A percentile compares a stretch with the other conserved stretches of the same genome.
Evolutionary conservation across 1,140 invertebrate genomes (phyloP).

Genomic region (Drosophila nebulosa): DNA sequence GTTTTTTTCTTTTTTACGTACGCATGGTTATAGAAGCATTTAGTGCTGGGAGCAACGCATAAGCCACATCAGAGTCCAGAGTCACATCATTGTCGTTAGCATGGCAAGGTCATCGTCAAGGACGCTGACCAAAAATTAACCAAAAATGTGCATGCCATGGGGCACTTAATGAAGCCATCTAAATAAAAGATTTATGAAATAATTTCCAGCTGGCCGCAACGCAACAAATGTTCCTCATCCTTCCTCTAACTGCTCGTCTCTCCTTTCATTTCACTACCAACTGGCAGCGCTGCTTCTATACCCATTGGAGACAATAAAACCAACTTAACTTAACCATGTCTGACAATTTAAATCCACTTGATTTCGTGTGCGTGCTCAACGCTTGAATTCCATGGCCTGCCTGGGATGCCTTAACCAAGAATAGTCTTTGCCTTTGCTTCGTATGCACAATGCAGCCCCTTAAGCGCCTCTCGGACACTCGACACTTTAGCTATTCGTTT

Average conservation of each 20-base stretch:
- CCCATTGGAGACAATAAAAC: constrained; percentile 23
- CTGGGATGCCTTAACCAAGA: constrained; percentile 31
- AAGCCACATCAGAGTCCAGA: constrained; percentile 13
- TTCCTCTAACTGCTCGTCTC: too few species aligned
- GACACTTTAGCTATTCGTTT: constrained; percentile 43
- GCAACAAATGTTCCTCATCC: not conserved
- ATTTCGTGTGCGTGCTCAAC: constrained; percentile 70
- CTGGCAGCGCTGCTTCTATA: not conserved
- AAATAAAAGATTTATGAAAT: constrained; percentile 77
- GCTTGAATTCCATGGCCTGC: constrained; percentile 44
- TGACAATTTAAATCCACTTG: constrained; percentile 74
- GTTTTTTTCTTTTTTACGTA: constrained; percentile 61
- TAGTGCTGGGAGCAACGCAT: constrained; percentile 15
- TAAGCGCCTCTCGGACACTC: constrained; percentile 31
- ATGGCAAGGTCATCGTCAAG: constrained; percentile 62
- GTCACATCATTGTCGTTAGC: constrained; percentile 19
- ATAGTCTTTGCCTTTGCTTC: constrained; percentile 23
- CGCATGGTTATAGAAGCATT: constrained; percentile 39
- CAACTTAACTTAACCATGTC: constrained; percentile 30
- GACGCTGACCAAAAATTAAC: constrained; percentile 20
- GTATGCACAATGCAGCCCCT: constrained; percentile 40
- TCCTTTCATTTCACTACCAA: not conserved
- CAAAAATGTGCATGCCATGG: not conserved
- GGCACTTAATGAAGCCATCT: constrained; percentile 66
- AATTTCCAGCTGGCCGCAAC: constrained; percentile 30